phyloP scores from a whole-genome alignment of 1,140 invertebrate genomes.

The Andrena cerasifolii region DNA sequence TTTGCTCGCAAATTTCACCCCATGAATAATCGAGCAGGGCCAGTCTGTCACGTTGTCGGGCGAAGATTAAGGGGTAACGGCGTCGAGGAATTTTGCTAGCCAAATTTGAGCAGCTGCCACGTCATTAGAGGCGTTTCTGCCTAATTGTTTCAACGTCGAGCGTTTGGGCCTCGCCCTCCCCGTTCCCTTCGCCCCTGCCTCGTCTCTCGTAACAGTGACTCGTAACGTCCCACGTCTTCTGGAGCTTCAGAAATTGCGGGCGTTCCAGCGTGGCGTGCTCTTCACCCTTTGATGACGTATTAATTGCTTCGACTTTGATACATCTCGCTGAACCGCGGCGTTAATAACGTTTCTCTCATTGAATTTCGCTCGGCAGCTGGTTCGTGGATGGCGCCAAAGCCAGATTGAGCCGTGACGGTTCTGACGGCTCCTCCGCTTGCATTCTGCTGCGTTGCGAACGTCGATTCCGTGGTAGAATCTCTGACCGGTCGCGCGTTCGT shows the following conservation, averaged over 20 bases:
- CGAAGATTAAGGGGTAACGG: slow-evolving; percentile 50
- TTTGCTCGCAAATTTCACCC: slow-evolving; percentile 1
- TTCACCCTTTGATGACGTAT: slow-evolving; percentile 65
- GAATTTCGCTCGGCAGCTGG: background rate
- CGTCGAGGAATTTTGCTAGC: slow-evolving; percentile 55
- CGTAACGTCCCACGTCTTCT: slow-evolving; percentile 44
- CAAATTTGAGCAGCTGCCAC: slow-evolving; percentile 59
- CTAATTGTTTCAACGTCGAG: slow-evolving; percentile 65
- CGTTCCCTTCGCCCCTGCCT: background rate
- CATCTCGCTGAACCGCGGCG: slow-evolving; percentile 24
- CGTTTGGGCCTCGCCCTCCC: slow-evolving; percentile 16
- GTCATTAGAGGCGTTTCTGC: slow-evolving; percentile 66
- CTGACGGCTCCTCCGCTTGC: slow-evolving; percentile 12
- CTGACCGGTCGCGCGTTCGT: background rate
- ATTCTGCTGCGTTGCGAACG: background rate
- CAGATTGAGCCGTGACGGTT: background rate
- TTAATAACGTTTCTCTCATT: slow-evolving; percentile 40
- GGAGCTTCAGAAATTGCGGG: slow-evolving; percentile 56
- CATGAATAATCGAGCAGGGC: slow-evolving; percentile 42
- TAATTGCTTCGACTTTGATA: slow-evolving; percentile 63
- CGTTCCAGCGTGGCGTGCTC: slow-evolving; percentile 45
- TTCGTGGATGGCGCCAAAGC: background rate
- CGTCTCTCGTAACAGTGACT: background rate
- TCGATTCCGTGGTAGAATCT: slow-evolving; percentile 2
- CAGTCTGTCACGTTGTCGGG: slow-evolving; percentile 19